These are phyloP conservation scores for Silurus asotus DNA, from an alignment of 2,113 vertebrate genomes.

Conservation along the genomic window DNA sequence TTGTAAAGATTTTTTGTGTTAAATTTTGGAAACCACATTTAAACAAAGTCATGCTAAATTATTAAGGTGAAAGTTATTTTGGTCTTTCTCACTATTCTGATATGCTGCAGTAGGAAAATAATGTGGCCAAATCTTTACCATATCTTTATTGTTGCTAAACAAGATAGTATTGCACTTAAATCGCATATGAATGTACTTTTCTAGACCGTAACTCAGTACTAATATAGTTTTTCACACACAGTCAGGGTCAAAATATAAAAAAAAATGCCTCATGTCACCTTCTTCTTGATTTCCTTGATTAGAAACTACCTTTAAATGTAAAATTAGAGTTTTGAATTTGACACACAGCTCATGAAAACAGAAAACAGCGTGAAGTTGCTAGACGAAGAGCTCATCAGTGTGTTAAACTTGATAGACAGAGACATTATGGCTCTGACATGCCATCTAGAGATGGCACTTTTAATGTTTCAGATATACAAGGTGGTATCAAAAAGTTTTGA, in stretches of 20 bases:
- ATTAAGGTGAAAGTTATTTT: neutral
- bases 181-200: neutral
- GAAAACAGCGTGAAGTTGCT: neutral
- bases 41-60: neutral
- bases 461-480: neutral
- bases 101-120: neutral
- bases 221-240: neutral
- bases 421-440: neutral
- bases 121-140: neutral
- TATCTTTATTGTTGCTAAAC: neutral
- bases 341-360: neutral
- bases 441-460: neutral
- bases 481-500: too few species aligned
- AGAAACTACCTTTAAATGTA: neutral
- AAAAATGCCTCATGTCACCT: neutral
- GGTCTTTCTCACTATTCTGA: neutral
- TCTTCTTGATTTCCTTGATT: neutral
- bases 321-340: neutral
- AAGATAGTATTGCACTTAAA: neutral
- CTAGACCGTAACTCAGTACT: neutral
- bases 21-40: neutral
- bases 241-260: neutral
- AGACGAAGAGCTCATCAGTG: neutral
- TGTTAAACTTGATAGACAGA: neutral
- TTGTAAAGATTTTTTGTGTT: neutral